Base-by-base conservation (phyloP, 1,140 invertebrate species). In the Microplitis mediator region DNA sequence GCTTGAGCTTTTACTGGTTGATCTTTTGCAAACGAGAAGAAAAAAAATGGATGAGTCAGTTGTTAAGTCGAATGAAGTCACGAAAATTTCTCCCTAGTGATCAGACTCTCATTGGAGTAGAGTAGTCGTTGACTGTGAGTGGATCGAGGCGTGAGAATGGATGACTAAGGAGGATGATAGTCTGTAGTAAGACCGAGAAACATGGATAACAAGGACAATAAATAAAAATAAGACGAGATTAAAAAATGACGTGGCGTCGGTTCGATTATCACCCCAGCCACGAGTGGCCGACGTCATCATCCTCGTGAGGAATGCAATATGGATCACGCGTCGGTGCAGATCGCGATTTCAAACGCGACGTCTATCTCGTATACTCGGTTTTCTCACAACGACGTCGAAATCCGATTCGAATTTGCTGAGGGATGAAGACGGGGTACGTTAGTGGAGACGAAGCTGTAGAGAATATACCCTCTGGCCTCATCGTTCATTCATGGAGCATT, bases 401-500 rank as follows among this genome's bases (percentile, higher is more conserved):
- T 84, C 78, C 82, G 80, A 82, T 82, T 82, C 80, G 81, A 80
- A 81, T 82, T 81, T 77, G 73, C 68, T 67, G 65, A 36, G 54
- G 1, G 71, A 51, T 3, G 65, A 51, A 35, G 50, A 52, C 36
- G 34, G 34, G 45, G 34, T 58, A 61, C 71, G 68, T 23, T 60
- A 9, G 63, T 54, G 71, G 39, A 32, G 62, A 69, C 35, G 39
- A 71, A 36, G 50, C 23, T 64, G 34, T 35, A 45, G 52, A 36
- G 52, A 31, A 63, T 54, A 80, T 35, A 64, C 56, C 74, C 80
- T 78, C 78, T 36, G 69, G 79, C 78, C 84, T 87, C 85, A 85
- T 87, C 85, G 82, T 84, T 87, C 85, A 87, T 87, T 86, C 85
- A 87, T 86, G 84, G 85, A 80, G 84, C 85, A 87, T 87, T 87